These are phyloP conservation scores for Hafferia zeledoni DNA, from an alignment of 2,797 vertebrate genomes.

Conservation along the genomic window DNA sequence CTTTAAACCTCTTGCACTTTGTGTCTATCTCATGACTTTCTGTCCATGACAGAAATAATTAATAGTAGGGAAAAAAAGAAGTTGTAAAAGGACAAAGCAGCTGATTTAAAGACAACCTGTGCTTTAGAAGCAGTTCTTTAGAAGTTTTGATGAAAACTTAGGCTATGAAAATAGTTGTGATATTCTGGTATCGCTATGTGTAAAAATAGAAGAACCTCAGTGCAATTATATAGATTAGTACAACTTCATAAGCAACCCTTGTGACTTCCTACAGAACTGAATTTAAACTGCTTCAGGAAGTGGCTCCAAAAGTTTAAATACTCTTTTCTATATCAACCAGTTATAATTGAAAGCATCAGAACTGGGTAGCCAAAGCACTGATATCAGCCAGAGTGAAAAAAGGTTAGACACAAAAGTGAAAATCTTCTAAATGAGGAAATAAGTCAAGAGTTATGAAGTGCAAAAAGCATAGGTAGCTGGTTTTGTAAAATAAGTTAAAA, in stretches of 20 bases:
- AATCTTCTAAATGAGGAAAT: not conserved
- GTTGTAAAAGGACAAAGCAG: not conserved
- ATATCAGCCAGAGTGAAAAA: rapidly evolving
- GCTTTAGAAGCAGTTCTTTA: not conserved
- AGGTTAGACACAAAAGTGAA: not conserved
- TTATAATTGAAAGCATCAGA: not conserved
- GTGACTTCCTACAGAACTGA: not conserved
- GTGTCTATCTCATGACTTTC: not conserved
- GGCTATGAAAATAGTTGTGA: not conserved
- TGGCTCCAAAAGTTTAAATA: not conserved
- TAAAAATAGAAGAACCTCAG: not conserved
- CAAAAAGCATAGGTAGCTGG: not conserved
- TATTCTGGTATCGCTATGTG: not conserved
- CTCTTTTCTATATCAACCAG: not conserved
- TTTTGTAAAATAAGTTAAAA: not conserved
- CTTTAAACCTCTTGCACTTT: not conserved
- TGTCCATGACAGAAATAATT: not conserved
- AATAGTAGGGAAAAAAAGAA: not conserved
- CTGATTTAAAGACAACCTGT: not conserved
- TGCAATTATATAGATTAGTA: not conserved
- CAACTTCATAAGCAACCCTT: not conserved
- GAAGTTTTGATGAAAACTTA: not conserved
- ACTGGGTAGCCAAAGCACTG: not conserved
- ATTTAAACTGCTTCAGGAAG: not conserved
- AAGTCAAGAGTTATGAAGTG: not conserved